Evolutionary conservation across 2,888 invertebrate genomes (phyloP), one percentile per base, ranked within the genome.

Genomic region (Caenorhabditis wallacei): DNA sequence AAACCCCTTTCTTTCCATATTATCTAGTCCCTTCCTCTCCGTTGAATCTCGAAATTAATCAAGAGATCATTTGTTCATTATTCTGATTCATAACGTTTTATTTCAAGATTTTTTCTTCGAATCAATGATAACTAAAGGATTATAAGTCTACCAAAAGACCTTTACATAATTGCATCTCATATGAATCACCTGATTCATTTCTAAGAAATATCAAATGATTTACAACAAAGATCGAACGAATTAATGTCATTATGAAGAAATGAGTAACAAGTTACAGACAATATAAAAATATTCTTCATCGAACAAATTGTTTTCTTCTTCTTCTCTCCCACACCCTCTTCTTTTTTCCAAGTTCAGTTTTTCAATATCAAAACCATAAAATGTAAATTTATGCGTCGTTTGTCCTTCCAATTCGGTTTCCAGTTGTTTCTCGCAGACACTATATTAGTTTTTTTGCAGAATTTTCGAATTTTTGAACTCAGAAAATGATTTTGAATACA

Each of bases 331-430:
- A 48, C 18, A 48, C 3, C 43, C 43, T 24, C n/a, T 61, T 10
- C 20, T 24, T 5, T 46, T n/a, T 61, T 13, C 24, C 61, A 46
- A 30, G 30, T 30, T 30, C 30, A 30, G 4, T n/a, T 30, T 30
- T 30, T 43, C 61, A 24, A 10, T 61, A 24, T 43, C 26, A 16
- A 40, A 59, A 26, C 26, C 43, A 26, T 61, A n/a, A 22, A 35
- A 20, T n/a, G 46, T 16, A 61, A 61, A 61, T 61, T 61, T 61
- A 61, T 61, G 37, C 61, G 43, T 43, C n/a, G 37, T 20, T 10
- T 43, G n/a, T 48, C 18, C 18, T 46, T 61, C 26, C n/a, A 37
- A 35, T 37, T 37, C 24, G 22, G 0, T 24, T 11, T 22, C 24
- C 11, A 18, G 24, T 53, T 53, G 16, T 18, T 40, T 40, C 16